Conservation (phyloP, 1,140 invertebrate genomes). For the Dreissena rostriformis region DNA sequence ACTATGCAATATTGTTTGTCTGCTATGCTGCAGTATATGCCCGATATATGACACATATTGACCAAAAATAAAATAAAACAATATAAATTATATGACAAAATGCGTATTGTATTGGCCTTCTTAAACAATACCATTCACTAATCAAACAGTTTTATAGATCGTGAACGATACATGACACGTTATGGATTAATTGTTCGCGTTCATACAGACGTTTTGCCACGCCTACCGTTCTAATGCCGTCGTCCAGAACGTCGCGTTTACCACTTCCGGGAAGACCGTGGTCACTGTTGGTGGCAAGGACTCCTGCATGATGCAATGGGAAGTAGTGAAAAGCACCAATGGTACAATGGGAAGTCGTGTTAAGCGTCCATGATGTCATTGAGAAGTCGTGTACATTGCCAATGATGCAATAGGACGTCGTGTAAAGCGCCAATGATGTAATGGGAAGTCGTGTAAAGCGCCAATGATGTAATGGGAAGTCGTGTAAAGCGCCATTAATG, state of each 20-base stretch:
- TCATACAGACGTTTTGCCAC: slow-evolving; percentile 68
- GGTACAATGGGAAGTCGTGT: background rate
- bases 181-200: slow-evolving; percentile 23
- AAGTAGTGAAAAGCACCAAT: slow-evolving; percentile 55
- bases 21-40: too few species aligned
- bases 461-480: too few species aligned
- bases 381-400: background rate
- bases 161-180: background rate
- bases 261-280: too few species aligned
- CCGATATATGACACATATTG: too few species aligned
- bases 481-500: too few species aligned
- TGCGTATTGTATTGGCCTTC: too few species aligned
- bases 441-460: too few species aligned
- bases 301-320: slow-evolving; percentile 70
- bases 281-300: too few species aligned
- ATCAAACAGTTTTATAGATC: background rate
- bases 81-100: too few species aligned
- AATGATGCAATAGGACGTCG: background rate
- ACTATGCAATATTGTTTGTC: too few species aligned
- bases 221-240: slow-evolving; percentile 61
- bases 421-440: background rate
- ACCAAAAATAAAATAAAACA: background rate
- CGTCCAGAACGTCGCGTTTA: too few species aligned
- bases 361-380: background rate
- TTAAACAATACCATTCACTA: background rate